Conservation (phyloP, 2,797 vertebrate genomes). For the Benthosema pterotum region DNA sequence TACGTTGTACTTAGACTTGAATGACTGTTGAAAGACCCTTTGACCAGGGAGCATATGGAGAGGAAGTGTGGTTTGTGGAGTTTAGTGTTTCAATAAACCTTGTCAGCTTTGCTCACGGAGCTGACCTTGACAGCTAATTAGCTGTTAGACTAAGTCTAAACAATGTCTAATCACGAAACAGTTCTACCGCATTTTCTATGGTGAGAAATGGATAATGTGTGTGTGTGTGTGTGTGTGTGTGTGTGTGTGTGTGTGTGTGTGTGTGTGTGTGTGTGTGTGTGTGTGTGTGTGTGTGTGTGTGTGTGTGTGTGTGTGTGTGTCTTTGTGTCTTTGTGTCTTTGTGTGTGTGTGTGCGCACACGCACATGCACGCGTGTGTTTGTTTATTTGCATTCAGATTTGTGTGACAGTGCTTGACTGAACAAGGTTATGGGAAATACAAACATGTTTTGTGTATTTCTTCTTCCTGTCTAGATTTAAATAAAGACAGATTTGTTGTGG, state of each 20-base stretch:
- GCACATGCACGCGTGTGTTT: not conserved
- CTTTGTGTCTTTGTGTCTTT: not conserved
- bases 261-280: constrained; percentile 6
- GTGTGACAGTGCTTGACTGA: not conserved
- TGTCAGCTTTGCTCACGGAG: constrained; percentile 39
- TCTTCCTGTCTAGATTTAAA: constrained; percentile 46
- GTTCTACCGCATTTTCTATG: constrained; percentile 1
- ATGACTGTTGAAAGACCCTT: constrained; percentile 35
- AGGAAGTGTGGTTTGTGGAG: constrained; percentile 32
- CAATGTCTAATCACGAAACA: constrained; percentile 31
- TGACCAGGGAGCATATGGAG: constrained; percentile 12
- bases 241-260: not conserved
- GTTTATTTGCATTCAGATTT: not conserved
- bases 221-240: constrained; percentile 1
- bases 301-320: constrained; percentile 4
- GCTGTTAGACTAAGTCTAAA: constrained; percentile 34
- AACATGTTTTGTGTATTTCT: constrained; percentile 47
- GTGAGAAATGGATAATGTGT: constrained; percentile 22
- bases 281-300: constrained; percentile 13
- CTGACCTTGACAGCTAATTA: constrained; percentile 36
- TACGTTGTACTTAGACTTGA: constrained; percentile 19
- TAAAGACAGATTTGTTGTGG: constrained; percentile 58
- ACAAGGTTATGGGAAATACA: constrained; percentile 14
- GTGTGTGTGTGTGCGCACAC: not conserved
- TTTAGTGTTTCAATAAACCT: constrained; percentile 52